These are phyloP conservation scores for Lytechinus pictus DNA, from an alignment of 35 echinoderm and acorn worm genomes.

Conservation along the genomic window DNA sequence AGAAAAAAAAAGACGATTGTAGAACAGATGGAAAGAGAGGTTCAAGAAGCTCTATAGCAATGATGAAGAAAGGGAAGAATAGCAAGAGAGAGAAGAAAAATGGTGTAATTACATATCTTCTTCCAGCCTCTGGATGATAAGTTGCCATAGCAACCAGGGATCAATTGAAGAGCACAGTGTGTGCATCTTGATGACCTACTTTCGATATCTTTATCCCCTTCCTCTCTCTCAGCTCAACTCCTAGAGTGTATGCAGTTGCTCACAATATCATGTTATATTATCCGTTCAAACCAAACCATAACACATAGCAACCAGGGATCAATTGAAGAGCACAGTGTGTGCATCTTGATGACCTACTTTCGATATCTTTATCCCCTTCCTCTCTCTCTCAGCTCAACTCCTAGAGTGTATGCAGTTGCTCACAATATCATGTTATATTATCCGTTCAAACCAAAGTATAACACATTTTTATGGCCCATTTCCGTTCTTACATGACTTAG, in stretches of 20 bases:
- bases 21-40: neutral
- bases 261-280: neutral
- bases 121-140: slow-evolving; percentile 31
- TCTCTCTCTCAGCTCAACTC: neutral
- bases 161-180: slow-evolving; percentile 22
- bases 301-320: slow-evolving; percentile 17
- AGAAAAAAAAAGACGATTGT: neutral
- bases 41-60: neutral
- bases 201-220: slow-evolving; percentile 14
- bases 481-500: neutral
- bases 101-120: slow-evolving; percentile 43
- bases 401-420: neutral
- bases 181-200: slow-evolving; percentile 41
- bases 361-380: slow-evolving; percentile 3
- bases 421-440: neutral
- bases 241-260: neutral
- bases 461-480: neutral
- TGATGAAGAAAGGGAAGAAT: neutral
- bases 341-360: slow-evolving; percentile 45
- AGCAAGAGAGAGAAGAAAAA: neutral
- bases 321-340: slow-evolving; percentile 14
- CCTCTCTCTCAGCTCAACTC: neutral
- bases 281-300: neutral
- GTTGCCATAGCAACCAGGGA: slow-evolving; percentile 27
- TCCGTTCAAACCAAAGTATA: neutral